These are phyloP conservation scores for Scytalopus superciliaris DNA, from an alignment of 2,113 vertebrate species.

Conservation along the genomic window DNA sequence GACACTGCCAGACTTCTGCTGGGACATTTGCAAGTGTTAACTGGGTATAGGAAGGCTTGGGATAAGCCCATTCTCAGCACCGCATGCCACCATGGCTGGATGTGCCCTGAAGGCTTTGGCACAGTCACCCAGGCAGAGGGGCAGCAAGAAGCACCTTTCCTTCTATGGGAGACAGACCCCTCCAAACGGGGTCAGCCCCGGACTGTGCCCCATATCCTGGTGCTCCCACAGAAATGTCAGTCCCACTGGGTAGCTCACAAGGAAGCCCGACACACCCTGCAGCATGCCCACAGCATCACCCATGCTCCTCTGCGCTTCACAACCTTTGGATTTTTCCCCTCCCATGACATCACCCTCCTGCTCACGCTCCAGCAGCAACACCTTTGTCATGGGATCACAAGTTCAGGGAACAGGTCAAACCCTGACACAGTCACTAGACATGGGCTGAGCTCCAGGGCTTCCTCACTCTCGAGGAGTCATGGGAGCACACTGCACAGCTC, in stretches of 20 bases:
- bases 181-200: rapidly evolving
- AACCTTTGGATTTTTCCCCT: slow-evolving; percentile 18
- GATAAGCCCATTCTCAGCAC: not conserved
- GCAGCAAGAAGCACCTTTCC: not conserved
- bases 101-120: not conserved
- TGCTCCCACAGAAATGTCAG: rapidly evolving
- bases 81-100: rapidly evolving
- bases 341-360: not conserved
- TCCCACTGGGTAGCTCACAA: not conserved
- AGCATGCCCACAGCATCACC: not conserved
- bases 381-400: not conserved
- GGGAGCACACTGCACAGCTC: rapidly evolving
- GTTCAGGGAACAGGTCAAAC: not conserved
- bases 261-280: not conserved
- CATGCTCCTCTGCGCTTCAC: not conserved
- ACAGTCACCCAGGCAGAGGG: rapidly evolving
- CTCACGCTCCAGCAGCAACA: not conserved
- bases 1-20: not conserved
- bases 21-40: not conserved
- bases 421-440: rapidly evolving
- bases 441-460: not conserved
- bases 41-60: rapidly evolving
- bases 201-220: rapidly evolving
- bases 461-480: rapidly evolving
- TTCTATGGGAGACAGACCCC: rapidly evolving